Evolutionary conservation across 2,888 invertebrate genomes (phyloP).

Genomic region (Chrysina gloriosa): DNA sequence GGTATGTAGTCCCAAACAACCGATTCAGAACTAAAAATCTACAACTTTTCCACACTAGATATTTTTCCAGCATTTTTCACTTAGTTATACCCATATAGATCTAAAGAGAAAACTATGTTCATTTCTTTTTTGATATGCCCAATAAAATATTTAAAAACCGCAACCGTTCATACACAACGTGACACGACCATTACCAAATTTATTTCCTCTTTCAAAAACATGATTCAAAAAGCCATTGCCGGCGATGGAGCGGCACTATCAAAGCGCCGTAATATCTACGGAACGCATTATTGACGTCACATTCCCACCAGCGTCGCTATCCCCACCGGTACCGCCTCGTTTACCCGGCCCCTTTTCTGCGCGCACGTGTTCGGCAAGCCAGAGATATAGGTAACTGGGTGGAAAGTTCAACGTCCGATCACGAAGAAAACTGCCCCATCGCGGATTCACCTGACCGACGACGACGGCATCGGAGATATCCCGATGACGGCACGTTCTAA

Average conservation of each 20-base stretch:
- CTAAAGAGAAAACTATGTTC: no score
- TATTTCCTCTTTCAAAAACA: background rate
- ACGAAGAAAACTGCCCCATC: slow-evolving; percentile 35
- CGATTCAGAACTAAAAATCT: no score
- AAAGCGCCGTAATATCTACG: slow-evolving; percentile 15
- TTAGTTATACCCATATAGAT: no score
- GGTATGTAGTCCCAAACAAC: no score
- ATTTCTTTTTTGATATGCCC: no score
- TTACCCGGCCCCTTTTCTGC: slow-evolving; percentile 27
- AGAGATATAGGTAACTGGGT: slow-evolving; percentile 50
- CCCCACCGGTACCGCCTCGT: slow-evolving; percentile 21
- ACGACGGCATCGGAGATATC: background rate
- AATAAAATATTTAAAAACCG: no score
- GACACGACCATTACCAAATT: background rate
- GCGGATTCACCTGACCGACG: slow-evolving; percentile 13
- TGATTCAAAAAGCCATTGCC: slow-evolving; percentile 23
- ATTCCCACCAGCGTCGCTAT: slow-evolving; percentile 30
- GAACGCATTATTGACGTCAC: slow-evolving; percentile 42
- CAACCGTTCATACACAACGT: background rate
- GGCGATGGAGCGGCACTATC: background rate
- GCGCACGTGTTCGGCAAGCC: slow-evolving; percentile 32
- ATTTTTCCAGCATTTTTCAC: no score
- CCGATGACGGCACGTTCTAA: background rate
- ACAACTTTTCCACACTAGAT: no score
- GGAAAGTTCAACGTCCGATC: slow-evolving; percentile 50